Percentiles rank a stretch among this genome's conserved stretches.
Conservation (phyloP, 2,113 vertebrate species). For the Myiozetetes cayanensis region DNA sequence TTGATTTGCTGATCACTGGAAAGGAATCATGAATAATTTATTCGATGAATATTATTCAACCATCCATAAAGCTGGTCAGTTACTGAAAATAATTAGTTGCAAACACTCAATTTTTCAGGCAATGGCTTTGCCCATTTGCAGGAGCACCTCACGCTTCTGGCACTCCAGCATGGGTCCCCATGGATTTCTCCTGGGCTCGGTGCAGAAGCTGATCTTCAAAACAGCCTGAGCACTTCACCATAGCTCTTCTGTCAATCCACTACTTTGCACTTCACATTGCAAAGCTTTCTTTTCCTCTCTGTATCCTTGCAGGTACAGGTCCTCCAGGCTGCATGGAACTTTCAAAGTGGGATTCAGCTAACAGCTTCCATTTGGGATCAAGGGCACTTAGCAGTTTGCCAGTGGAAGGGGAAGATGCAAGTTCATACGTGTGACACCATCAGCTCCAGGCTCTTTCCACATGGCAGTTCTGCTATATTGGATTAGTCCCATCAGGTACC, state of each 20-base stretch:
- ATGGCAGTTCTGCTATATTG: rapidly evolving
- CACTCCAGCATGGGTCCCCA: not conserved
- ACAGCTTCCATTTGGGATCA: not conserved
- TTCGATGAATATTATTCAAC: not conserved
- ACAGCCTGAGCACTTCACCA: not conserved
- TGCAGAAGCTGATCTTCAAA: not conserved
- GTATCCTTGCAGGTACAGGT: rapidly evolving
- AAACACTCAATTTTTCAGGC: conserved; percentile 1
- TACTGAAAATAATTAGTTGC: conserved; percentile 37
- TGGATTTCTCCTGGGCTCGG: rapidly evolving
- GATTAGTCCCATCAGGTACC: not conserved
- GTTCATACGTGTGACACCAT: rapidly evolving
- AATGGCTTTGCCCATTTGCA: not conserved
- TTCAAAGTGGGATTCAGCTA: not conserved
- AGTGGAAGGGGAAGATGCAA: not conserved
- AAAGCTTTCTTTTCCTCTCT: not conserved
- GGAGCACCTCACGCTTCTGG: not conserved
- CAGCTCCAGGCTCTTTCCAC: not conserved
- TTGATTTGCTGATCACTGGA: conserved; percentile 59
- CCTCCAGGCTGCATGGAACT: not conserved
- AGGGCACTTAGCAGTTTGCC: not conserved
- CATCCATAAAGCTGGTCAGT: conserved; percentile 36
- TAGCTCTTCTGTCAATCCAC: not conserved
- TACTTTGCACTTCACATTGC: rapidly evolving
- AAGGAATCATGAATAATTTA: conserved; percentile 59